Evolutionary conservation across 2,797 vertebrate genomes (phyloP), one percentile per base, ranked within the genome.

Genomic region (Myioborus miniatus): DNA sequence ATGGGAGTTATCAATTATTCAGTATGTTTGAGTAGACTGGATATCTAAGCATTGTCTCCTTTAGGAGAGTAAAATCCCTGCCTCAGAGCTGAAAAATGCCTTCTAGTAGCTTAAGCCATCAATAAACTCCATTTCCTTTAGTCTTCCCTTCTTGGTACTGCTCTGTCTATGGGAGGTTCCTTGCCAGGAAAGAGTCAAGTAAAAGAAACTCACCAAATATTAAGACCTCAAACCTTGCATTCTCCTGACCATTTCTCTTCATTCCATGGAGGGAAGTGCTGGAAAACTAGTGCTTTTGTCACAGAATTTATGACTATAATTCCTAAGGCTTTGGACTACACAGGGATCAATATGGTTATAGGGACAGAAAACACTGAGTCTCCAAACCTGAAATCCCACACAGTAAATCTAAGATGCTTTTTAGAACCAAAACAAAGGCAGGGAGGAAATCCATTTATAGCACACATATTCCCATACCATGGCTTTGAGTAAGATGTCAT

Each of bases 281-380:
- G 29, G 36, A 68, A 93, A 26, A 20, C 63, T 32, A 49, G 19
- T 43, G 47, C n/a, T 62, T 69, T 47, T 43, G 30, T 88, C 49
- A 16, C 23, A 32, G 60, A 94, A 88, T 93, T 93, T 96, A 74
- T 94, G 80, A 36, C 37, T 77, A 43, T 52, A 55, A 72, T 83
- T 90, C 46, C 44, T 24, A 86, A n/a, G 20, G 64, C 75, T 95
- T 43, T 63, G 79, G 88, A 92, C 81, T 87, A 46, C 43, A 46
- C 47, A 56, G 62, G 39, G 36, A 93, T 88, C 34, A 68, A 89
- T 90, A 89, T 20, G 1, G 39, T 87, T 88, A 67, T 30, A 72
- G 69, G 55, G 37, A 93, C 32, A 43, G 94, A 91, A 96, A 95
- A 52, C 15, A 36, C 58, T 80, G 68, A 65, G n/a, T 22, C 15